These are phyloP conservation scores for Poecilus cupreus DNA, from an alignment of 2,888 invertebrate species.

Conservation along the genomic window DNA sequence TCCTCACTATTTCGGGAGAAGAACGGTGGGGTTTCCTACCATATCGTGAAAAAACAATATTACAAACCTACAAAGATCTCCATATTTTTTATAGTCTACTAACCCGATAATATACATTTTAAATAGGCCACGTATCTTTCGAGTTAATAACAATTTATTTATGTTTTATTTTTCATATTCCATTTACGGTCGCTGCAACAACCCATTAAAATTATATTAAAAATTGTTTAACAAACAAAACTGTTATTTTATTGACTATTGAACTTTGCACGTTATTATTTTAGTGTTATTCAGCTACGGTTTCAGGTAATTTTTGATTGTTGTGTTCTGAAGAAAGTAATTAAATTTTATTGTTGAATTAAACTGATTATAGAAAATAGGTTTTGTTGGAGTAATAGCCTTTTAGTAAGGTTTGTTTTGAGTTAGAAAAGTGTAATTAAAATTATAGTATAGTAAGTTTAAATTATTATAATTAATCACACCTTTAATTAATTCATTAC, in stretches of 20 bases:
- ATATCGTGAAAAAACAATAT: too few relatives aligned
- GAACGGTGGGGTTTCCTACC: too few relatives aligned
- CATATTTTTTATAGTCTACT: too few relatives aligned
- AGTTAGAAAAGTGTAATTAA: too few relatives aligned
- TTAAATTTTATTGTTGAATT: neutral
- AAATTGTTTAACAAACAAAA: neutral
- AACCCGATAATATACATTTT: neutral
- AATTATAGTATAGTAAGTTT: too few relatives aligned
- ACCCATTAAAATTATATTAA: constrained; percentile 4
- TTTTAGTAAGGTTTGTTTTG: too few relatives aligned
- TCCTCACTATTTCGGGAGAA: too few relatives aligned
- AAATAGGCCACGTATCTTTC: neutral
- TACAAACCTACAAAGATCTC: too few relatives aligned
- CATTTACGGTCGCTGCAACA: neutral
- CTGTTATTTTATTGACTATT: neutral
- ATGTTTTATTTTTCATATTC: neutral
- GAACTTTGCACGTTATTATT: neutral
- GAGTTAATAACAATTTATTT: neutral
- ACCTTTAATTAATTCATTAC: too few relatives aligned
- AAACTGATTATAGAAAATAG: too few relatives aligned
- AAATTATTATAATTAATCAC: too few relatives aligned
- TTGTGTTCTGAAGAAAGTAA: neutral
- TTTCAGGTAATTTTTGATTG: neutral
- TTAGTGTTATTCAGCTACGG: neutral
- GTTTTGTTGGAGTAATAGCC: too few relatives aligned